These are phyloP conservation scores for Montipora capricornis DNA, from an alignment of 64 coral and sea anemone species.

Conservation along the genomic window DNA sequence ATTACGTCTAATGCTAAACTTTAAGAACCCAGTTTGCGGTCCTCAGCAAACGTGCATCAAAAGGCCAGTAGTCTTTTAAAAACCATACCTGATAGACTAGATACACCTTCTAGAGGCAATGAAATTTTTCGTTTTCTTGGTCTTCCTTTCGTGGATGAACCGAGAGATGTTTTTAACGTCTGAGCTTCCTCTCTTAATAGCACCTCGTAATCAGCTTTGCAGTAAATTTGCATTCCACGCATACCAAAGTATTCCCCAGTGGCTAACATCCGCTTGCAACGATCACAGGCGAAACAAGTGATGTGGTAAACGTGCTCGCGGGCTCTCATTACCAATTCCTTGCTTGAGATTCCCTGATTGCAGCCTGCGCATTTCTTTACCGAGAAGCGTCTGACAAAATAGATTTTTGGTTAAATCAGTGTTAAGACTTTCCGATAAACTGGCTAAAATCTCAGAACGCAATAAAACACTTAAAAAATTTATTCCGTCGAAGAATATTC, in stretches of 20 bases:
- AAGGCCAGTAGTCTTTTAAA: not conserved
- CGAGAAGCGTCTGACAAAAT: slow-evolving; percentile 79
- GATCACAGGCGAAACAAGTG: slow-evolving; percentile 96
- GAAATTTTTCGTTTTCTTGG: slow-evolving; percentile 83
- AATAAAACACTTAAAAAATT: too few relatives aligned
- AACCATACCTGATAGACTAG: slow-evolving; percentile 71
- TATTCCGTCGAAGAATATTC: too few relatives aligned
- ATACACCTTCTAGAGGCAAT: slow-evolving; percentile 68
- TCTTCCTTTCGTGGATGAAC: slow-evolving; percentile 63
- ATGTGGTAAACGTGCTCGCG: slow-evolving; percentile 97
- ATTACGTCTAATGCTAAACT: too few relatives aligned
- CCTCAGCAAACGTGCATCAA: too few relatives aligned
- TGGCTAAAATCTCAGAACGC: too few relatives aligned
- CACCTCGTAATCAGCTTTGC: slow-evolving; percentile 91
- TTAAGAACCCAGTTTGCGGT: too few relatives aligned
- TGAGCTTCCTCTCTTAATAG: slow-evolving; percentile 83
- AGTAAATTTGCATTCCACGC: slow-evolving; percentile 89
- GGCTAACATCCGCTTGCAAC: slow-evolving; percentile 96
- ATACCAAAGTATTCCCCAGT: slow-evolving; percentile 99
- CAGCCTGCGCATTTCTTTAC: slow-evolving; percentile 89
- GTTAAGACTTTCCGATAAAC: too few relatives aligned
- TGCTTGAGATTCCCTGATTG: slow-evolving; percentile 84
- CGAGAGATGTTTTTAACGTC: slow-evolving; percentile 40
- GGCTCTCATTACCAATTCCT: slow-evolving; percentile 97
- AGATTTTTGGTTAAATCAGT: too few relatives aligned